These are phyloP conservation scores for Nothura maculosa DNA, from an alignment of 2,797 vertebrate genomes.

Conservation along the genomic window DNA sequence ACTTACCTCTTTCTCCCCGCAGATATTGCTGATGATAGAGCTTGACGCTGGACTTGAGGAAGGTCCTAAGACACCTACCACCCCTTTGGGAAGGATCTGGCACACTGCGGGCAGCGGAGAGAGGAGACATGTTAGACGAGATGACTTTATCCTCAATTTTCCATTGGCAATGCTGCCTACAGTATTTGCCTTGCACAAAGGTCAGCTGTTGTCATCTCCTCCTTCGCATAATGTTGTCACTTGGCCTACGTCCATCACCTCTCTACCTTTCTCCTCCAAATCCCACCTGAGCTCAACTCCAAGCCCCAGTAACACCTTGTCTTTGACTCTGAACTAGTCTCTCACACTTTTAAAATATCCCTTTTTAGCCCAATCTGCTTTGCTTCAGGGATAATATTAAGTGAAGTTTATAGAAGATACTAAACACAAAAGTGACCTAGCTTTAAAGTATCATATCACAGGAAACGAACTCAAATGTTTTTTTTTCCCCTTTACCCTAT, in stretches of 20 bases:
- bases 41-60: conserved; percentile 97
- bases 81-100: conserved; percentile 98
- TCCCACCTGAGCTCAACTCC: background rate
- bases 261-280: background rate
- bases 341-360: background rate
- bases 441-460: conserved; percentile 52
- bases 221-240: background rate
- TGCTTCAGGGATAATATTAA: background rate
- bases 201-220: rapidly evolving
- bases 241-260: background rate
- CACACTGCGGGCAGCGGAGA: conserved; percentile 87
- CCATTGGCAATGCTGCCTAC: background rate
- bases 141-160: background rate
- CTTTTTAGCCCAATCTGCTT: background rate
- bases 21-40: conserved; percentile 99
- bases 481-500: background rate
- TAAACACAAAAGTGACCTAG: conserved; percentile 27
- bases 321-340: background rate
- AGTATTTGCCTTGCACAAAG: background rate
- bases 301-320: rapidly evolving
- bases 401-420: conserved; percentile 21
- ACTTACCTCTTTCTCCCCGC: conserved; percentile 98
- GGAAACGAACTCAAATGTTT: conserved; percentile 2
- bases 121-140: background rate
- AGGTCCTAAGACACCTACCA: conserved; percentile 95